These are phyloP conservation scores for Dione juno DNA, from an alignment of 2,888 invertebrate species.

Conservation along the genomic window DNA sequence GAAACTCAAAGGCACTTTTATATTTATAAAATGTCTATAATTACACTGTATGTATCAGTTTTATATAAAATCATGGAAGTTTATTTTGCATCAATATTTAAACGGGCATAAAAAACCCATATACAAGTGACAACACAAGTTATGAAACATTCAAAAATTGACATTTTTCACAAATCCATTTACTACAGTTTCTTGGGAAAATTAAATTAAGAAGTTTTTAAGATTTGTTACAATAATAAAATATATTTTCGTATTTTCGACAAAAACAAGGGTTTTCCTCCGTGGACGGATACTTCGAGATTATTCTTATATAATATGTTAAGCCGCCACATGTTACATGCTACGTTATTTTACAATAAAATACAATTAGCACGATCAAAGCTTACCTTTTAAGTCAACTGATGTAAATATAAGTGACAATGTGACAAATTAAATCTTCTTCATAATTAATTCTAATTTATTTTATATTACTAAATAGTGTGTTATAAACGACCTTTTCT, in stretches of 20 bases:
- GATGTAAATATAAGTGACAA: neutral
- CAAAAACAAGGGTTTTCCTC: neutral
- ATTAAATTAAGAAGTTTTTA: neutral
- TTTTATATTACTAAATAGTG: no score
- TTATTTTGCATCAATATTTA: neutral
- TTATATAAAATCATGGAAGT: neutral
- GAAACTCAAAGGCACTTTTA: slow-evolving; percentile 35
- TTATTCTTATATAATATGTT: slow-evolving; percentile 10
- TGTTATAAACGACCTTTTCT: no score
- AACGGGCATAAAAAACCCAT: slow-evolving; percentile 13
- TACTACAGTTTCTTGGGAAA: no score
- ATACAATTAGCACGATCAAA: slow-evolving; percentile 4
- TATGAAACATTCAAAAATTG: neutral
- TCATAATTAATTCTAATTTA: no score
- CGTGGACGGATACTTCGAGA: slow-evolving; percentile 14
- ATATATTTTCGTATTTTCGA: slow-evolving; percentile 2
- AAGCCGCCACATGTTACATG: neutral
- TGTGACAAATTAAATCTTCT: neutral
- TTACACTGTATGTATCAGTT: slow-evolving; percentile 10
- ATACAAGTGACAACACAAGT: neutral
- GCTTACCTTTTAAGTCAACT: neutral
- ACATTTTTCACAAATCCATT: neutral
- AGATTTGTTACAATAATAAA: neutral
- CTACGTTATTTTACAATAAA: neutral
- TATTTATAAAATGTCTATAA: neutral